Base-by-base conservation (phyloP, 2,113 vertebrate genomes). In the Oreotrochilus melanogaster region DNA sequence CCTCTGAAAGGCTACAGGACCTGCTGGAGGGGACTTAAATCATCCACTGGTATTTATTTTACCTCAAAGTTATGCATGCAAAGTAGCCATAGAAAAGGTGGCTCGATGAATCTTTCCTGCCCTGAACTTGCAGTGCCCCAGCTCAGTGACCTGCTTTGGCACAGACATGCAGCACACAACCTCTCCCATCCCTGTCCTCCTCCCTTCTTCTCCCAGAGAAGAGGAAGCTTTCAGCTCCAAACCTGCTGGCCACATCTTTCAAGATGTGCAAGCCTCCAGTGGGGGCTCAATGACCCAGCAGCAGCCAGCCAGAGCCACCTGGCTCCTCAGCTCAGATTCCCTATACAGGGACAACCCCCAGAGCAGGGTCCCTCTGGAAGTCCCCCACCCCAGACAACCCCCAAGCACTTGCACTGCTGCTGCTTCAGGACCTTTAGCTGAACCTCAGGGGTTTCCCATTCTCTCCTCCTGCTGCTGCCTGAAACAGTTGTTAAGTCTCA, bases 51-150 rank as follows among this genome's bases (percentile, higher is more conserved):
- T 84, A 86, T 93, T 95, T 94, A 81, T 95, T 96, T 90, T 90
- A 91, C 57, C 73, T 92, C n/a, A 42, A 88, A 94, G 86, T 88
- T 88, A 92, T 66, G 91, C 88, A 78, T 88, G 90, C 67, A 92
- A 92, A 92, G 89, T 35, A 96, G 60, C 65, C 78, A 78, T 90
- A 74, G 86, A 93, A 93, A 94, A 82, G 19, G 51, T 78, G 56
- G 47, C 69, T 96, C 5, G 0, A 79, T 78, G 88, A 92, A 93
- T 86, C 67, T 78, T 88, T 80, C 67, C 75, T 90, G 85, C 43
- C 73, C 67, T 58, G 54, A 79, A 88, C 42, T 80, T 85, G 48
- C 54, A n/a, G 72, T 81, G 79, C 56, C 43, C 43, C 64, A 80
- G 45, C 43, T 11, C 42, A 67, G 43, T 80, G 91, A 89, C 81